Evolutionary conservation across 2,797 vertebrate genomes (phyloP).

Genomic region (Cirrhinus mrigala): DNA sequence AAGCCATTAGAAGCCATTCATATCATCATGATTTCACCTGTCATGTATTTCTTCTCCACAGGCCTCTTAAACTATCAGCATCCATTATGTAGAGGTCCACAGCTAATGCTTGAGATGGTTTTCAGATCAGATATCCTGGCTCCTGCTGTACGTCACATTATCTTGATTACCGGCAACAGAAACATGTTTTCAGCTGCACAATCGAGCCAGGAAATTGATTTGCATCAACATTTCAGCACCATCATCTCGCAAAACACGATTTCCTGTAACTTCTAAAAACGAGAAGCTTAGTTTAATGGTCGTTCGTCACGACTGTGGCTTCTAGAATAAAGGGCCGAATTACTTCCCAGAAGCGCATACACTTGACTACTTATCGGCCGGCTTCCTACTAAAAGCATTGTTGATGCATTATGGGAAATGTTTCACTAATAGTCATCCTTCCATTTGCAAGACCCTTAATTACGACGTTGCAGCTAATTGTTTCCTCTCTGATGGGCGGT

Average conservation of each 20-base stretch:
- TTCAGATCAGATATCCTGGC: slow-evolving; percentile 35
- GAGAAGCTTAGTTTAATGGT: not conserved
- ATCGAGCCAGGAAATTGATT: slow-evolving; percentile 31
- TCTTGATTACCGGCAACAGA: slow-evolving; percentile 28
- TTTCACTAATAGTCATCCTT: slow-evolving; percentile 45
- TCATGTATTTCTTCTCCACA: not conserved
- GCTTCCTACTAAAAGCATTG: slow-evolving; percentile 54
- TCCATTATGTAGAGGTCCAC: slow-evolving; percentile 28
- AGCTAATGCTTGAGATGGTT: slow-evolving; percentile 4
- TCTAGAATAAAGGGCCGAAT: not conserved
- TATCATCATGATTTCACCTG: slow-evolving; percentile 28
- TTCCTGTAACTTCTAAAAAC: slow-evolving; percentile 7
- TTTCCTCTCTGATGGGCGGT: slow-evolving; percentile 50
- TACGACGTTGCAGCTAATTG: slow-evolving; percentile 34
- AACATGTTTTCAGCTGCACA: slow-evolving; percentile 18
- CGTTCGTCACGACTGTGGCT: not conserved
- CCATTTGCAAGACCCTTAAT: slow-evolving; percentile 38
- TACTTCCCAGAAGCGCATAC: not conserved
- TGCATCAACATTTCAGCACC: slow-evolving; percentile 8
- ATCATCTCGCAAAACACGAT: not conserved
- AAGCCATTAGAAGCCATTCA: slow-evolving; percentile 27
- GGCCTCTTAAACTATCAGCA: slow-evolving; percentile 23
- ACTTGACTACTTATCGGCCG: slow-evolving; percentile 45
- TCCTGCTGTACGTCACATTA: slow-evolving; percentile 37
- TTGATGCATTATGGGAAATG: slow-evolving; percentile 45